phyloP scores from a whole-genome alignment of 2,113 vertebrate species.

The Jacana jacana region DNA sequence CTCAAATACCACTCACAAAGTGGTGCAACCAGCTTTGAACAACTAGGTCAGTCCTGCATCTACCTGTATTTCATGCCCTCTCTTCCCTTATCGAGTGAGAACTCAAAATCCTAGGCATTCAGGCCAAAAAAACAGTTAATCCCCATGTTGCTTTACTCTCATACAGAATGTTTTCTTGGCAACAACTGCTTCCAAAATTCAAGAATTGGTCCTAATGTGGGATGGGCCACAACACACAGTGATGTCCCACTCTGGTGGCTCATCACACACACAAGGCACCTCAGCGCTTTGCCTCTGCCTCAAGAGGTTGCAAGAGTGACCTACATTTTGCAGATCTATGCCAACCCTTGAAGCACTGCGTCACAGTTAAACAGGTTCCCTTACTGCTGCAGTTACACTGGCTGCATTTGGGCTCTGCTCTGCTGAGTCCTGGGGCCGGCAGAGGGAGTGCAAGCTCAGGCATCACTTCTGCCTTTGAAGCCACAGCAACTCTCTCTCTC shows the following conservation, averaged over 20 bases:
- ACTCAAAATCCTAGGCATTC: background rate
- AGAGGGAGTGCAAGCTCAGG: background rate
- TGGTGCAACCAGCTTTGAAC: background rate
- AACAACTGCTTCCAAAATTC: background rate
- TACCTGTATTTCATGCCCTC: background rate
- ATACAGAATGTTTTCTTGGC: background rate
- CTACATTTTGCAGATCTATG: background rate
- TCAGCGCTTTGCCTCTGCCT: background rate
- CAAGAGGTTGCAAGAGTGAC: background rate
- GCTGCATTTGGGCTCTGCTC: background rate
- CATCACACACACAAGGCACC: rapidly evolving
- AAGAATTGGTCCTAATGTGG: background rate
- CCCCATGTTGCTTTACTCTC: background rate
- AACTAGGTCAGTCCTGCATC: background rate
- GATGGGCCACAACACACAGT: rapidly evolving
- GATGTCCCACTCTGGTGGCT: background rate
- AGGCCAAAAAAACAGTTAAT: background rate
- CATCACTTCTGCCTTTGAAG: background rate
- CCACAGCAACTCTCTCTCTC: background rate
- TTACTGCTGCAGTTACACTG: background rate
- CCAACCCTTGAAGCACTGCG: background rate
- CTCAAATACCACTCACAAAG: background rate
- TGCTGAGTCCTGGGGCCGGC: background rate
- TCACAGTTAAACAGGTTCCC: rapidly evolving
- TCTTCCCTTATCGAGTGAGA: background rate